Evolutionary conservation across 2,113 vertebrate genomes (phyloP), one percentile per base, ranked within the genome.

Genomic region (Passer domesticus): DNA sequence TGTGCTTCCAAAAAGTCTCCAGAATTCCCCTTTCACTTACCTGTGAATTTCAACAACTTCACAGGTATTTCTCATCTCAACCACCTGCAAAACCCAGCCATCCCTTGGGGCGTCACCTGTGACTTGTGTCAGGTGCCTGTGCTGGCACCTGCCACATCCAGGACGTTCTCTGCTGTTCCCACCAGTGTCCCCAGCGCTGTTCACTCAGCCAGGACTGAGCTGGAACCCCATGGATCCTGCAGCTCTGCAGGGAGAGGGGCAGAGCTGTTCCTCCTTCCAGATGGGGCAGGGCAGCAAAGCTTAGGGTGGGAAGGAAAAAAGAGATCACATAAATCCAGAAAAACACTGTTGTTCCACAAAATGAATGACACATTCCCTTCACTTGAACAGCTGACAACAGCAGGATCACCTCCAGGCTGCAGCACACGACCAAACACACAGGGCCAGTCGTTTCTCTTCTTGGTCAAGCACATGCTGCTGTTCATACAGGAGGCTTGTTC

Each of bases 71-170:
- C 31, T 22, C 14, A 12, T 16, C 50, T 60, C 50, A 78, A 25
- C 3, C 41, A 30, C 9, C 31, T 44, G 46, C 41, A 69, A 70
- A 90, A 49, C 5, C 46, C 69, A 55, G 20, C 18, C 64, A 53
- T 43, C 15, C 50, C 14, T 28, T 39, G 46, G 39, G 20, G 13
- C 35, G 13, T 52, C 44, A 25, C 7, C 35, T 69, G 55, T 69
- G 73, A 19, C 35, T 33, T 21, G 28, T 56, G 15, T 9, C 67
- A 86, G 43, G 16, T 55, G 23, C 9, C 21, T 89, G 69, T 1
- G 2, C n/a, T 73, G 75, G 20, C 14, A 23, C 33, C 43, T 67
- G 41, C 15, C 19, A 49, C 0, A 0, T 68, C 62, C 47, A 46
- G 28, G 0, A 2, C 4, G 16, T 41, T 41, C 56, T 77, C 50